Base-by-base conservation (phyloP, 1,140 invertebrate species). In the Drosophila lowei region DNA sequence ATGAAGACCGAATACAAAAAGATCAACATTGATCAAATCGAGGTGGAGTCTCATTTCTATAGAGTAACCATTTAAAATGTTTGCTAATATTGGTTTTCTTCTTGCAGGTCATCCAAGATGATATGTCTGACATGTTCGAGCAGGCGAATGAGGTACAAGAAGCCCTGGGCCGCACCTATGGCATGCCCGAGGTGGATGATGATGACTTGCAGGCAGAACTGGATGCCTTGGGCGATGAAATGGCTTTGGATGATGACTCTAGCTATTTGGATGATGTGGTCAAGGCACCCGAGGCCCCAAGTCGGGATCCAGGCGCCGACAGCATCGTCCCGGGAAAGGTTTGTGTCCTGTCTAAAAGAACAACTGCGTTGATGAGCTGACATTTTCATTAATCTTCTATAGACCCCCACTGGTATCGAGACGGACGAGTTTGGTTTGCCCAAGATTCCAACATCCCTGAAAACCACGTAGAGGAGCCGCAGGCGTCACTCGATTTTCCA, bases 1-100 rank as follows among this genome's bases (percentile, higher is more conserved):
- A 99, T 99, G 97, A 98, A 99, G 90, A 98, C 97, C 77, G 98
- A 99, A 92, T 99, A 99, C 90, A 99, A 99, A 90, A 98, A 99
- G 88, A 96, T 99, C 55, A 98, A 99, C 90, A 98, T 99, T 91
- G 98, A 99, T 93, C 94, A 98, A 62, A 99, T 99, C 90, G 98
- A 99, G 65, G 93, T 97, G 88, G 47, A 56, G n/a, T 42, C 4
- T 3, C 4, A 2, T 9, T 11, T 53, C 0, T 41, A 28, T 21
- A 44, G 5, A 6, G 8, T 15, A 8, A 25, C 23, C 23, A 25
- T 6, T 5, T 16, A 2, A 49, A 13, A 30, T 44, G 3, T 3
- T n/a, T 4, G 4, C 1, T 30, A 38, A 15, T 8, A 13, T 56
- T 28, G 2, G 1, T 41, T 61, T 25, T 25, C 48, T 7, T 38